phyloP scores from a whole-genome alignment of 2,888 invertebrate genomes.

The Pheosia gnoma region DNA sequence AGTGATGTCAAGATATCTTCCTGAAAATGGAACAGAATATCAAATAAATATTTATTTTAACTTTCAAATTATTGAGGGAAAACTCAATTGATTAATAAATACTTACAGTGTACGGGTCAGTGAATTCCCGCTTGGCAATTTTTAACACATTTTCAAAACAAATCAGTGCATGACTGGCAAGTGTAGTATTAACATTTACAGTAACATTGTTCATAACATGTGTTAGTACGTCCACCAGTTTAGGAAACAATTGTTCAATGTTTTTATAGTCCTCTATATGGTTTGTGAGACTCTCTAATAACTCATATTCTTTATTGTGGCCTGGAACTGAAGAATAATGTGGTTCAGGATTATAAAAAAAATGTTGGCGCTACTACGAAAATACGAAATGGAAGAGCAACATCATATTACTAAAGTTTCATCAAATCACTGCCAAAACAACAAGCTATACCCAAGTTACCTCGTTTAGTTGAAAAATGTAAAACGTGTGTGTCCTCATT shows the following conservation, averaged over 20 bases:
- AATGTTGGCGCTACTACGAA: slow-evolving; percentile 4
- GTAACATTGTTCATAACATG: slow-evolving; percentile 40
- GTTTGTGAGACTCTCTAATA: slow-evolving; percentile 37
- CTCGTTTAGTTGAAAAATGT: slow-evolving; percentile 47
- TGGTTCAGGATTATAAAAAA: background rate
- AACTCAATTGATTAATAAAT: slow-evolving; percentile 2
- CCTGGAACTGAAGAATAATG: slow-evolving; percentile 30
- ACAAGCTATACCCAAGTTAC: slow-evolving; percentile 65
- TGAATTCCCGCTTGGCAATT: slow-evolving; percentile 33
- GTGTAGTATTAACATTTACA: slow-evolving; percentile 23
- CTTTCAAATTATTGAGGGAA: background rate
- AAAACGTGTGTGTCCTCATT: slow-evolving; percentile 32
- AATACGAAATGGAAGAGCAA: slow-evolving; percentile 37
- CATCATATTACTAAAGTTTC: slow-evolving; percentile 77
- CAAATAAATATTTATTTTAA: slow-evolving; percentile 7
- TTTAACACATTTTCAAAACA: slow-evolving; percentile 49
- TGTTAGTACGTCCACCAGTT: slow-evolving; percentile 47
- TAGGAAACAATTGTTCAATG: slow-evolving; percentile 40
- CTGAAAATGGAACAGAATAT: slow-evolving; percentile 40
- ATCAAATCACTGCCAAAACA: slow-evolving; percentile 60
- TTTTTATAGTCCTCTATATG: slow-evolving; percentile 37
- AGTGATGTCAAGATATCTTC: slow-evolving; percentile 24
- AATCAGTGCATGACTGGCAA: slow-evolving; percentile 39
- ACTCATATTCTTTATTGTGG: slow-evolving; percentile 38
- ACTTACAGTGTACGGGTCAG: slow-evolving; percentile 39